Evolutionary conservation across 2,113 vertebrate genomes (phyloP), one percentile per base, ranked within the genome.

Genomic region (Mesoclemmys tuberculata): DNA sequence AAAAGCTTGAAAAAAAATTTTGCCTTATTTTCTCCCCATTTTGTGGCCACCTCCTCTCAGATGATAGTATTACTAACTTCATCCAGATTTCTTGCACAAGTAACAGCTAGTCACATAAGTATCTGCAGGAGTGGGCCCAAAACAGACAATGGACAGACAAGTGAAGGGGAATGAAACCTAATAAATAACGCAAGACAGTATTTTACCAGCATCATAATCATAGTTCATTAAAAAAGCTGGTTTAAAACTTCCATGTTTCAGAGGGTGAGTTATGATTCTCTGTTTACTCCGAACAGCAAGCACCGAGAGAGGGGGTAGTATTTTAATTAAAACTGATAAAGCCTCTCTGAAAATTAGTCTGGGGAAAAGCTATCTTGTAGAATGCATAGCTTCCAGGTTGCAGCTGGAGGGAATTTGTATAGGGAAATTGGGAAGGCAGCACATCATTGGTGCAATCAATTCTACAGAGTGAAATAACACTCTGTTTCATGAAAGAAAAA

Each of bases 311-410:
- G 80, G 92, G 93, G 86, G 79, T 77, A 98, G 95, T 52, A 94
- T 97, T 98, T 98, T 98, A 98, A 98, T 98, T 98, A 98, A 97
- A 97, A 95, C 74, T 97, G 92, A 97, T 97, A 97, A 98, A 98
- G n/a, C 44, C 38, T 94, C 91, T 85, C 92, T 97, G 96, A 95
- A 98, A 96, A 97, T 92, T 95, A 98, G 89, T 95, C 94, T 92
- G 21, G 92, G 93, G 91, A 87, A 98, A 97, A 95, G 82, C 68
- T 12, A 94, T 96, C 95, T 93, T 96, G 92, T 96, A 38, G 2
- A 92, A 92, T 78, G 75, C 22, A 90, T 86, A 95, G 74, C 91
- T 98, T 93, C 93, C 95, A 96, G 79, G 87, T 97, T 97, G 97
- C 94, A 93, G 83, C 93, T 86, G 54, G 87, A 92, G 96, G 95